phyloP scores from a whole-genome alignment of 2,888 invertebrate species.

The Augochlorella aurata region DNA sequence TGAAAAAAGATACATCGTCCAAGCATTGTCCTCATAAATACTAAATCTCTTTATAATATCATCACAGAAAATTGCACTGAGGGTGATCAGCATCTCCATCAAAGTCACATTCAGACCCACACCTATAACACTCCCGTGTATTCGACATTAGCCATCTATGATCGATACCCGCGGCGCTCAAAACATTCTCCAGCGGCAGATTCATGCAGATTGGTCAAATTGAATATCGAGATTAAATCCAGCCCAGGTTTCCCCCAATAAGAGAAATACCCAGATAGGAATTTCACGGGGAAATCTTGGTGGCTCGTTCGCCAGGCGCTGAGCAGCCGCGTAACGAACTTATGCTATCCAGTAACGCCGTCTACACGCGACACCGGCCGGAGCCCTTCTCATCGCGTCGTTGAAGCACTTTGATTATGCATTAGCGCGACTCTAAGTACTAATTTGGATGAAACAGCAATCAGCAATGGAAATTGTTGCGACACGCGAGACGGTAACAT shows the following conservation, averaged over 20 bases:
- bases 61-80: too few relatives aligned
- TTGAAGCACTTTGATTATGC: conserved; percentile 36
- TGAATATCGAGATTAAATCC: conserved; percentile 68
- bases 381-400: neutral
- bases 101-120: neutral
- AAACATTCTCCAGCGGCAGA: conserved; percentile 40
- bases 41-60: too few relatives aligned
- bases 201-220: conserved; percentile 67
- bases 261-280: conserved; percentile 55
- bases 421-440: conserved; percentile 31
- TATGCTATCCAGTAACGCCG: conserved; percentile 32
- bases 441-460: conserved; percentile 42
- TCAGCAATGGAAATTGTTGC: conserved; percentile 49
- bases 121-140: neutral
- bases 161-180: conserved; percentile 32
- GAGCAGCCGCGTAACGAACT: conserved; percentile 49
- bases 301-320: conserved; percentile 22
- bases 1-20: too few relatives aligned
- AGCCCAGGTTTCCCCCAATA: conserved; percentile 41
- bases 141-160: conserved; percentile 21
- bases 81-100: too few relatives aligned
- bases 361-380: conserved; percentile 22
- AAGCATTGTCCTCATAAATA: too few relatives aligned
- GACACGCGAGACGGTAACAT: conserved; percentile 6
- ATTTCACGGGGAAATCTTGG: conserved; percentile 54